Base-by-base conservation (phyloP, 2,797 vertebrate species). In the Jordanella pulchra region DNA sequence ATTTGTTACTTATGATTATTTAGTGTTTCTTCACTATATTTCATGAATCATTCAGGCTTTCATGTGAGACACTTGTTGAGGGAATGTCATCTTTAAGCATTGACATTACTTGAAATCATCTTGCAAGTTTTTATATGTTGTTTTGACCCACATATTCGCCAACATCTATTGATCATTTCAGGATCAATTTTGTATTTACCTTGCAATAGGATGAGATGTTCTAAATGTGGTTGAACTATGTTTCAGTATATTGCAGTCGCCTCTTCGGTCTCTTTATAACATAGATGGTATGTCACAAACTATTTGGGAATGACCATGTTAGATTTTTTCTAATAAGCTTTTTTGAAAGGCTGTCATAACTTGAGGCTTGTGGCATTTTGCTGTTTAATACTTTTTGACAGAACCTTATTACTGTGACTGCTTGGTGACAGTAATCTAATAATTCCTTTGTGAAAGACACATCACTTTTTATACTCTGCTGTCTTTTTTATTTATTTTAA, bases 401-500 rank as follows among this genome's bases (percentile, higher is more conserved):
- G 80, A 58, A 67, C 61, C 74, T 84, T 83, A 87, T 86, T 86
- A 84, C 67, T 75, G 67, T n/a, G 67, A 84, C 73, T 80, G 76
- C 75, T 75, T 69, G 65, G 75, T 80, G 83, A 87, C 86, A 76
- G 76, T 81, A 83, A 87, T 85, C 73, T 82, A 80, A 81, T 86
- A 76, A 82, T 78, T 77, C 67, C 32, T 79, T 54, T 82, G 74
- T 54, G 68, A 88, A 76, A 80, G 67, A 77, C 78, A 39, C 71
- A 69, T 87, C 69, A 68, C 78, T 87, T 82, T 82, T 80, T 73
- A 80, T 58, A 71, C 39, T 71, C 50, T 73, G 53, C 70, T 75
- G 10, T 65, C 48, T 83, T 73, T 63, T 72, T 85, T 82, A 71
- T 7, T 30, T 71, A 76, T 67, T 35, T 17, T 80, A 11, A 32